Conservation (phyloP, 2,113 vertebrate species). For the Xiphorhynchus elegans region DNA sequence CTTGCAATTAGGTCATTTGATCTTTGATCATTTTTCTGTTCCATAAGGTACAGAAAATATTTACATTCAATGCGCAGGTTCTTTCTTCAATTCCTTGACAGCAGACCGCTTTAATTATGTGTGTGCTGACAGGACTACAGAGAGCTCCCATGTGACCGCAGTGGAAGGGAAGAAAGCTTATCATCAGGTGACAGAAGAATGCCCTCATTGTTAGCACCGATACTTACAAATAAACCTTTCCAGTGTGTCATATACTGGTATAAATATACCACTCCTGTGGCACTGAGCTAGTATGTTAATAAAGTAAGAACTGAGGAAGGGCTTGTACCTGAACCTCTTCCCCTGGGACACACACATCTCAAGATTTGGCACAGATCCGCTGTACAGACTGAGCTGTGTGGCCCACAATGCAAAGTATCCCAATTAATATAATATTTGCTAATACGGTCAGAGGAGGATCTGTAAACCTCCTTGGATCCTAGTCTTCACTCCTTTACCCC, state of each 20-base stretch:
- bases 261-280: not conserved
- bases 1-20: constrained; percentile 48
- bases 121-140: constrained; percentile 44
- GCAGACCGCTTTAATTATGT: constrained; percentile 35
- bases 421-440: not conserved
- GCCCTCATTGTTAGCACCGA: constrained; percentile 9
- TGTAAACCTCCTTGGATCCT: not conserved
- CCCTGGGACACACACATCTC: not conserved
- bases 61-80: constrained; percentile 3
- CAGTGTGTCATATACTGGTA: not conserved
- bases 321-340: not conserved
- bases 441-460: not conserved
- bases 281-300: not conserved
- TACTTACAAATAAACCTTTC: constrained; percentile 40
- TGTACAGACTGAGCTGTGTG: not conserved
- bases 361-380: not conserved
- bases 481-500: not conserved
- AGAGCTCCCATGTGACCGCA: constrained; percentile 13
- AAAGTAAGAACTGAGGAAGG: not conserved
- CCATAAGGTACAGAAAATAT: constrained; percentile 35
- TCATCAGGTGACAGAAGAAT: constrained; percentile 39
- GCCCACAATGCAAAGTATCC: not conserved
- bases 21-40: constrained; percentile 44
- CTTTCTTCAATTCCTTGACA: constrained; percentile 40
- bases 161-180: constrained; percentile 28